These are phyloP conservation scores for Lathronympha strigana DNA, from an alignment of 2,888 invertebrate genomes.

Conservation along the genomic window DNA sequence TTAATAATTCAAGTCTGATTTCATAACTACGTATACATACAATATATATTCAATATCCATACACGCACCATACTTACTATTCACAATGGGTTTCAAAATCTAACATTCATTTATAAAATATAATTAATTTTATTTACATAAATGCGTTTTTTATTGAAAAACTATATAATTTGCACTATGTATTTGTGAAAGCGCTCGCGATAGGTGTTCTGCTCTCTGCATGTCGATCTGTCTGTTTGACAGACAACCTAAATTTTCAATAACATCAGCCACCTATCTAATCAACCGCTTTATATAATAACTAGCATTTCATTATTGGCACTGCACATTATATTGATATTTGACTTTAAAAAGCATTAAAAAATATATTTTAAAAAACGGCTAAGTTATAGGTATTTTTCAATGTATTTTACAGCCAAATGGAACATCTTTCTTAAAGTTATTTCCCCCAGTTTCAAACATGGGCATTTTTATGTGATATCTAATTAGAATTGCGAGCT, in stretches of 20 bases:
- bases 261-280: not conserved
- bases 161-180: conserved; percentile 9
- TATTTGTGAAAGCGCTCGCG: conserved; percentile 1
- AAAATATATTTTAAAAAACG: not conserved
- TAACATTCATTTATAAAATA: conserved; percentile 9
- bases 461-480: too few species aligned
- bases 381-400: not conserved
- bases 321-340: conserved; percentile 21
- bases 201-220: not conserved
- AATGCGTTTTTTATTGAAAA: conserved; percentile 26
- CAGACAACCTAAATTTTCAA: not conserved
- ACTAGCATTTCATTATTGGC: conserved; percentile 24
- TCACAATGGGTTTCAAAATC: conserved; percentile 9
- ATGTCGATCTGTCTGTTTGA: not conserved
- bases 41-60: conserved; percentile 1
- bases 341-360: conserved; percentile 3
- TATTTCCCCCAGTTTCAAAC: too few species aligned
- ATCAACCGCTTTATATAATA: not conserved
- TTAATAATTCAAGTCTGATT: not conserved
- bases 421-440: too few species aligned
- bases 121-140: conserved; percentile 23
- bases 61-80: conserved; percentile 17
- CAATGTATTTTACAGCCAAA: conserved; percentile 5
- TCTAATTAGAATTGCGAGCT: too few species aligned
- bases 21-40: not conserved